These are phyloP conservation scores for Forficula auricularia DNA, from an alignment of 1,140 invertebrate species.

Conservation along the genomic window DNA sequence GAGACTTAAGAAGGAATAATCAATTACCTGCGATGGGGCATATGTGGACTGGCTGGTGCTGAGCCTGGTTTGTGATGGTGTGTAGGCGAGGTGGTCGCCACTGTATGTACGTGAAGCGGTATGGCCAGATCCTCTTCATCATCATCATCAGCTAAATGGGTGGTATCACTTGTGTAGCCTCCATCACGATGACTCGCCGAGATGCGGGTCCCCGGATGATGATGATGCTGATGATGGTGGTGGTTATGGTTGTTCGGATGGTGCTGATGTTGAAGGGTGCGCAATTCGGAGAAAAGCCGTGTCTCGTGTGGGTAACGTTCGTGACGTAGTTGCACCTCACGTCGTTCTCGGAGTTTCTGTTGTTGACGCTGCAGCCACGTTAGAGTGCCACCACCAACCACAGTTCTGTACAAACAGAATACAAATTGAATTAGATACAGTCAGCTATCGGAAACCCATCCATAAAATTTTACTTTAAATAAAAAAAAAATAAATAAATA, in stretches of 20 bases:
- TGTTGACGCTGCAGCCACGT: slow-evolving; percentile 65
- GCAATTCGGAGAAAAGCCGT: slow-evolving; percentile 38
- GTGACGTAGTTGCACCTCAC: slow-evolving; percentile 42
- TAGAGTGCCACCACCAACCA: slow-evolving; percentile 26
- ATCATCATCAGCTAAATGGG: slow-evolving; percentile 48
- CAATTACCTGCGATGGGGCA: slow-evolving; percentile 27
- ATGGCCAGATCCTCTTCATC: slow-evolving; percentile 38
- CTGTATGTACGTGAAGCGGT: slow-evolving; percentile 44
- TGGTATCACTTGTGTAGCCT: slow-evolving; percentile 60
- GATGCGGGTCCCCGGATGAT: slow-evolving; percentile 12
- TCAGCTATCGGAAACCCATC: no score
- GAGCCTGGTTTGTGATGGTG: slow-evolving; percentile 21
- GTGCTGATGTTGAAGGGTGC: slow-evolving; percentile 32
- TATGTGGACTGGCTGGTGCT: slow-evolving; percentile 35
- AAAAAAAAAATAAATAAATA: no score
- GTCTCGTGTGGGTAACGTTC: slow-evolving; percentile 52
- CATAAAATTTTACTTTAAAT: no score
- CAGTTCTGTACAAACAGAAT: no score
- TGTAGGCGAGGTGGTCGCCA: slow-evolving; percentile 20
- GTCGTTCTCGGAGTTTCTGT: slow-evolving; percentile 48
- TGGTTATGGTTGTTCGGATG: neutral
- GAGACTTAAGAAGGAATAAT: no score
- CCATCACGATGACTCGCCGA: slow-evolving; percentile 27
- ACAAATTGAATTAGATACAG: no score
- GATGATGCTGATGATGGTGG: neutral